Percentiles rank a stretch among this genome's conserved stretches.
phyloP scores from a whole-genome alignment of 37 sponge, comb jelly and placozoan species.

The Bolinopsis microptera region DNA sequence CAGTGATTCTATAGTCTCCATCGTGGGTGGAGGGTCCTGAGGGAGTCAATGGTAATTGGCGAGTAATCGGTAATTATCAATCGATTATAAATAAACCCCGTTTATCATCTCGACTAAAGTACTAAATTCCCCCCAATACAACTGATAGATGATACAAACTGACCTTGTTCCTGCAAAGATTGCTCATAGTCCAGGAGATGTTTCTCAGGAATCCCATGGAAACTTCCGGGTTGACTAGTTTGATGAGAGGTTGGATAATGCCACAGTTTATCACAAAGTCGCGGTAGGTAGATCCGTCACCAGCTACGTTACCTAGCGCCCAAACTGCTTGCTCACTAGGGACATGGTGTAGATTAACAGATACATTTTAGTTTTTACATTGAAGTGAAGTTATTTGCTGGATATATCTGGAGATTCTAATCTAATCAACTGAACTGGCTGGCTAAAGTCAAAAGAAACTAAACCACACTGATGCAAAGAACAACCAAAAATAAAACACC shows the following conservation, averaged over 20 bases:
- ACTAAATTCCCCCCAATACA: too few relatives aligned
- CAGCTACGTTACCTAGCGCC: slow-evolving; percentile 96
- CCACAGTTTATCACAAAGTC: slow-evolving; percentile 79
- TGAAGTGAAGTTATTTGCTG: background rate
- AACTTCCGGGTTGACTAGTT: slow-evolving; percentile 70
- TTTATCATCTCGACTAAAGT: too few relatives aligned
- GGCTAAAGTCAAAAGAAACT: too few relatives aligned
- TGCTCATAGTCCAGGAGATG: slow-evolving; percentile 88
- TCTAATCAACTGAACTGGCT: too few relatives aligned
- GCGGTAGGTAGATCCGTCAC: slow-evolving; percentile 87
- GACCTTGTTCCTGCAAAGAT: slow-evolving; percentile 89
- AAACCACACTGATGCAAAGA: too few relatives aligned
- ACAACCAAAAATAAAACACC: too few relatives aligned
- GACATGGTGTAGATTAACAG: background rate
- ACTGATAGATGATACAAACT: too few relatives aligned
- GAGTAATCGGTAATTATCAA: background rate
- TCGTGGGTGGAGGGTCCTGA: slow-evolving; percentile 38
- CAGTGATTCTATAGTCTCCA: slow-evolving; percentile 16
- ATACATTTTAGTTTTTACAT: background rate
- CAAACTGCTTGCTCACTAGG: slow-evolving; percentile 90
- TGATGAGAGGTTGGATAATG: slow-evolving; percentile 81
- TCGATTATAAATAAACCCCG: background rate
- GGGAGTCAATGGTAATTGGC: background rate
- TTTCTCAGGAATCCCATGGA: slow-evolving; percentile 82
- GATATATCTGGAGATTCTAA: background rate